phyloP scores from a whole-genome alignment of 2,888 invertebrate genomes.

The Patella ulyssiponensis region DNA sequence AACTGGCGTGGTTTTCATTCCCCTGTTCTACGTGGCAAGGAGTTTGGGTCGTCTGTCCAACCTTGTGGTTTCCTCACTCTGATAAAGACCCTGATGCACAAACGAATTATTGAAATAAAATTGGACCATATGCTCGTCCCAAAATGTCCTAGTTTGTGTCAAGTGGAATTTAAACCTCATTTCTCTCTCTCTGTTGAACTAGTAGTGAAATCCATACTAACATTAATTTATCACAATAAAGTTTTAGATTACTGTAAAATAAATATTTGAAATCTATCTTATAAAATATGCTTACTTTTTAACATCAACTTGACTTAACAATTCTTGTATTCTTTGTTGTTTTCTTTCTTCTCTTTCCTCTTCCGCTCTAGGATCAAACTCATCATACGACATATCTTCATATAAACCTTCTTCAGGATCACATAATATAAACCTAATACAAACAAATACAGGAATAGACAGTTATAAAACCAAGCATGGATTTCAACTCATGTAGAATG shows the following conservation, averaged over 20 bases:
- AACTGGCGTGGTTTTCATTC: too few species aligned
- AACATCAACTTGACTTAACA: slow-evolving; percentile 70
- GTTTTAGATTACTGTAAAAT: not conserved
- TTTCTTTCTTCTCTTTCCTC: slow-evolving; percentile 49
- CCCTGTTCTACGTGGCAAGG: too few species aligned
- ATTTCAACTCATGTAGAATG: too few species aligned
- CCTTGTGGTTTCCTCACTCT: too few species aligned
- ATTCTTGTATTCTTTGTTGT: slow-evolving; percentile 51
- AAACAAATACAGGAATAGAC: too few species aligned
- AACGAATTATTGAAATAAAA: too few species aligned
- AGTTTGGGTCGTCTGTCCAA: not conserved
- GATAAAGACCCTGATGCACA: too few species aligned
- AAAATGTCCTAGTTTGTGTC: too few species aligned
- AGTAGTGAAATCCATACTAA: not conserved
- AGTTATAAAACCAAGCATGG: too few species aligned
- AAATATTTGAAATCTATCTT: not conserved
- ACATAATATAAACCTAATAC: slow-evolving; percentile 51
- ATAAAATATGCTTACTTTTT: slow-evolving; percentile 64
- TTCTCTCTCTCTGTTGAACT: not conserved
- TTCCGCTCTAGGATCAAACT: slow-evolving; percentile 55
- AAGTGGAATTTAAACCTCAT: too few species aligned
- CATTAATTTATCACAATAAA: not conserved
- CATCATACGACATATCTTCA: slow-evolving; percentile 61
- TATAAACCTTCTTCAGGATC: slow-evolving; percentile 63
- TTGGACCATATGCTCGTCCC: too few species aligned